Percentiles rank a stretch among this genome's conserved stretches.
Evolutionary conservation across 2,113 vertebrate species (phyloP).

Genomic region (Serilophus lunatus): DNA sequence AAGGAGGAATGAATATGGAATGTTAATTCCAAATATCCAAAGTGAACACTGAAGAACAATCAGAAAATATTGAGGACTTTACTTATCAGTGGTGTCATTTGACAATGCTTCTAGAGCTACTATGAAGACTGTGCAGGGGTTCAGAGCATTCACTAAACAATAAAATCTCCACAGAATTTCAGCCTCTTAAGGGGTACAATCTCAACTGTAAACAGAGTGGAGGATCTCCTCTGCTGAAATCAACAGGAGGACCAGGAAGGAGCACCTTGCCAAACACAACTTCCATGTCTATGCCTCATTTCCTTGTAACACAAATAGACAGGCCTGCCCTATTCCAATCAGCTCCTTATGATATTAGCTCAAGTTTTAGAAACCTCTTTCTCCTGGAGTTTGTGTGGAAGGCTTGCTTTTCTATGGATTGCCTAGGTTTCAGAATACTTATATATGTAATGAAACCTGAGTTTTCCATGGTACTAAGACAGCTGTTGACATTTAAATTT

Average conservation of each 20-base stretch:
- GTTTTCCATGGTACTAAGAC: not conserved
- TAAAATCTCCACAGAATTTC: not conserved
- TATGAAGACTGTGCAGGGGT: not conserved
- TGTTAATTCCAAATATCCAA: not conserved
- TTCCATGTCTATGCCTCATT: not conserved
- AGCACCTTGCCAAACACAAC: not conserved
- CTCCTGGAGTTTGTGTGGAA: not conserved
- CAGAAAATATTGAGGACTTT: not conserved
- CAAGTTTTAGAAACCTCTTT: not conserved
- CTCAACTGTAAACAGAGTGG: not conserved
- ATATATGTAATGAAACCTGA: not conserved
- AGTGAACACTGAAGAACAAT: not conserved
- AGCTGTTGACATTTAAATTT: slow-evolving; percentile 26
- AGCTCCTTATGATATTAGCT: not conserved
- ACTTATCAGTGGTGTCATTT: not conserved
- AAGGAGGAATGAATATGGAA: not conserved
- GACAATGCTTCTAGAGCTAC: not conserved
- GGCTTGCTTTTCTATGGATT: not conserved
- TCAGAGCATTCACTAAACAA: not conserved
- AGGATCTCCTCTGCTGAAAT: not conserved
- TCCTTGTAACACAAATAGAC: not conserved
- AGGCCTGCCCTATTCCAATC: not conserved
- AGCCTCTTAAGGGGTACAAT: not conserved
- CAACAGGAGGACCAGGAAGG: not conserved
- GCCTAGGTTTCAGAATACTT: not conserved